Conservation (phyloP, 2,113 vertebrate genomes). For the Pollachius pollachius region DNA sequence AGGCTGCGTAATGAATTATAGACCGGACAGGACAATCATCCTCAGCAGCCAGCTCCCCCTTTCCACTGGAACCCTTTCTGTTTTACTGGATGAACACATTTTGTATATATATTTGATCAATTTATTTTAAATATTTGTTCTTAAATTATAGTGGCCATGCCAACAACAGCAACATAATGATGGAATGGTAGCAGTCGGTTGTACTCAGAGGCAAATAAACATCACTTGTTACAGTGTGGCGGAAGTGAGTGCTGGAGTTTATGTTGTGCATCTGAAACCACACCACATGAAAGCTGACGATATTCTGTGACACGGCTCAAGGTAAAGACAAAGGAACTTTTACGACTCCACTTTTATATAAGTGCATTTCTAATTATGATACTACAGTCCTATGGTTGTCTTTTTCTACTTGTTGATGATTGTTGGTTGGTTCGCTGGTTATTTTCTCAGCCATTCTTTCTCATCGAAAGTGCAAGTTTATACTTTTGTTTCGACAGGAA, state of each 20-base stretch:
- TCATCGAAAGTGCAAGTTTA: not conserved
- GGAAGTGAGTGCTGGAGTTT: constrained; percentile 28
- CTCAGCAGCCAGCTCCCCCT: not conserved
- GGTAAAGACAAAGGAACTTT: constrained; percentile 31
- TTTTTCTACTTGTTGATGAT: not conserved
- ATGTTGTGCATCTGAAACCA: constrained; percentile 33
- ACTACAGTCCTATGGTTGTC: no score
- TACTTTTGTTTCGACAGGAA: constrained; percentile 60
- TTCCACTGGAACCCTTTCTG: not conserved
- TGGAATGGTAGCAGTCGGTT: not conserved
- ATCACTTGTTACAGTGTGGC: constrained; percentile 19
- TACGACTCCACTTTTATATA: constrained; percentile 2
- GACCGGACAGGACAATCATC: not conserved
- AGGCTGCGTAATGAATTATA: constrained; percentile 70
- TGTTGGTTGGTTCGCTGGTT: not conserved
- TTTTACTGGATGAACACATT: no score
- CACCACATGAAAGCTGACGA: constrained; percentile 61
- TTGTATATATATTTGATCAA: no score
- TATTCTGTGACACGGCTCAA: constrained; percentile 33
- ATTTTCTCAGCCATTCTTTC: not conserved
- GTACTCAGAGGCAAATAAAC: constrained; percentile 15
- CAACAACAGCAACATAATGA: no score
- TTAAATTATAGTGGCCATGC: no score
- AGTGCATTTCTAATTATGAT: not conserved
- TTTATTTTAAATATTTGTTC: no score